These are phyloP conservation scores for Malurus leucopterus DNA, from an alignment of 2,797 vertebrate species.

Conservation along the genomic window DNA sequence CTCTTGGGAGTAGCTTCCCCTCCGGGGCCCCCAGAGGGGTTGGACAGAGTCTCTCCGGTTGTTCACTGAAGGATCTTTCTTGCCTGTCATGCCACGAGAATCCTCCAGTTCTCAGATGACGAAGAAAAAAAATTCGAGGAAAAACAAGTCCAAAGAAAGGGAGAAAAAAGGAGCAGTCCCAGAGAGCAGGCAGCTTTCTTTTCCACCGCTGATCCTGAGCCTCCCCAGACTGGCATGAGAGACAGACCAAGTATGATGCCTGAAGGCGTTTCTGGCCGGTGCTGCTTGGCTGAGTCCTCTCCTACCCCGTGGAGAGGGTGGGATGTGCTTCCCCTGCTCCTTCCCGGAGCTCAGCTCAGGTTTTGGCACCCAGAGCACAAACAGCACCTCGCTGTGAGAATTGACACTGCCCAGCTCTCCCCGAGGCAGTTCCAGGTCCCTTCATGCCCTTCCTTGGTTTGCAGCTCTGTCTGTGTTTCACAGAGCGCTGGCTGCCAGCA, in stretches of 20 bases:
- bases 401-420: not conserved
- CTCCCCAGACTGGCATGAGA: not conserved
- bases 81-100: no score
- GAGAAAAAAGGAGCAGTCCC: no score
- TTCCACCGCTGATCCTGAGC: no score
- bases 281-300: not conserved
- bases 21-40: no score
- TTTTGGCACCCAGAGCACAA: not conserved
- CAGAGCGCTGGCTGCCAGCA: not conserved
- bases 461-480: not conserved
- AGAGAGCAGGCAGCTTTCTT: no score
- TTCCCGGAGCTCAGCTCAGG: not conserved
- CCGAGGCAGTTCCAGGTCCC: not conserved
- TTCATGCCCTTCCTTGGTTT: not conserved
- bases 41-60: no score
- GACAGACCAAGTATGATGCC: not conserved
- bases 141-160: no score
- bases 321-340: not conserved
- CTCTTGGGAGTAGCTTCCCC: no score
- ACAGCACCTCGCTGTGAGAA: not conserved
- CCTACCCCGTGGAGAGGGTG: not conserved
- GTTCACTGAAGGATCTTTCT: no score
- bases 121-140: no score
- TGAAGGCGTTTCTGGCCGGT: fast-evolving
- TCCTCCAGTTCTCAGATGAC: no score